Percentiles rank a stretch among this genome's conserved stretches.
These are phyloP conservation scores for Eolophus roseicapilla DNA, from an alignment of 2,113 vertebrate species.

Conservation along the genomic window DNA sequence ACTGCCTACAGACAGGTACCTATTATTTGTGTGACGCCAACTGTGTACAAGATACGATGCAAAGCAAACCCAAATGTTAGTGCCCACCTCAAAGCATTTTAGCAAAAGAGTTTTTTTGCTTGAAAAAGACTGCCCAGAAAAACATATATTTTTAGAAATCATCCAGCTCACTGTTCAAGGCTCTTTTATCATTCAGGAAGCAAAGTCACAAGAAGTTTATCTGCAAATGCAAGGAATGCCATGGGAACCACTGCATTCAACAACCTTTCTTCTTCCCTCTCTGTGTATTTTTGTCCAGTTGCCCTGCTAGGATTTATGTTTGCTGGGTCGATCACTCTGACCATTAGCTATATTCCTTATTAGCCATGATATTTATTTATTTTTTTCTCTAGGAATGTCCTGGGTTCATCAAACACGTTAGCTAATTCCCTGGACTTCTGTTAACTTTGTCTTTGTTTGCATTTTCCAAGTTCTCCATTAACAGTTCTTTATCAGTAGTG, in stretches of 20 bases:
- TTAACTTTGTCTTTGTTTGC: background rate
- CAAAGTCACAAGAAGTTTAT: background rate
- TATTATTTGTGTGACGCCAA: background rate
- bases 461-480: conserved; percentile 14
- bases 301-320: background rate
- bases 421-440: background rate
- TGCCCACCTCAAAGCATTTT: background rate
- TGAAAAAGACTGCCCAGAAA: background rate
- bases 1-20: background rate
- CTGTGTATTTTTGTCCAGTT: background rate
- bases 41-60: background rate
- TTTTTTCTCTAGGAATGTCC: background rate
- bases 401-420: background rate
- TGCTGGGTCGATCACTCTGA: background rate
- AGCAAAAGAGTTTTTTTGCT: background rate
- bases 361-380: background rate
- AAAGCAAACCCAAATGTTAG: background rate
- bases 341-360: background rate
- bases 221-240: background rate
- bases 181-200: background rate
- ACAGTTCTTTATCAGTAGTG: background rate
- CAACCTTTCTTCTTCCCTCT: background rate
- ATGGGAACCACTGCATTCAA: background rate
- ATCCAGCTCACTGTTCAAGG: background rate
- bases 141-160: background rate